Evolutionary conservation across 1,140 invertebrate species (phyloP).

Genomic region (Zaprionus nigranus): DNA sequence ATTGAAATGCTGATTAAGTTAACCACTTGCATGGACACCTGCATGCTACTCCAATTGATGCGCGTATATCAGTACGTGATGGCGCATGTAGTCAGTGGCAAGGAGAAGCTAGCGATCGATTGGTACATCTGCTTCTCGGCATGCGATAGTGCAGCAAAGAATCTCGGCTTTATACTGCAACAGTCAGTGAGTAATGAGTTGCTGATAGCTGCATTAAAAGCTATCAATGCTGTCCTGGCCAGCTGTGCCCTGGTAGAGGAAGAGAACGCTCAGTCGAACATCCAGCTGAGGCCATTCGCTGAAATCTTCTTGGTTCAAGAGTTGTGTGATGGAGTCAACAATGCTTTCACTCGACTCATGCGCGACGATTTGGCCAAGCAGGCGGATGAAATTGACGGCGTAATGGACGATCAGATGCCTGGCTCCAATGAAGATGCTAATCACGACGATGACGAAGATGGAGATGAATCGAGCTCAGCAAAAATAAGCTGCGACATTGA

Average conservation of each 20-base stretch:
- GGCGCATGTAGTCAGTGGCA: constrained; percentile 76
- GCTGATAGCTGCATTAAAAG: constrained; percentile 86
- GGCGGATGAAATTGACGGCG: constrained; percentile 48
- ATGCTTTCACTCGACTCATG: constrained; percentile 76
- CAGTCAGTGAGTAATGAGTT: constrained; percentile 89
- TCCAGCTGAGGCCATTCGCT: constrained; percentile 67
- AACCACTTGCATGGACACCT: constrained; percentile 87
- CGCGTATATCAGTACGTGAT: constrained; percentile 87
- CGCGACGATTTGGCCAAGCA: constrained; percentile 62
- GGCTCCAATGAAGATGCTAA: constrained; percentile 1
- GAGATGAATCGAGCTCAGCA: constrained; percentile 39
- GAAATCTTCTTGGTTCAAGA: constrained; percentile 71
- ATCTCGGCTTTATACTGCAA: constrained; percentile 88
- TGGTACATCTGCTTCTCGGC: constrained; percentile 75
- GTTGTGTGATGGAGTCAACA: constrained; percentile 72
- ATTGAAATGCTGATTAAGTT: constrained; percentile 86
- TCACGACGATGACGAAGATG: constrained; percentile 46
- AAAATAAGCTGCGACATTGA: constrained; percentile 71
- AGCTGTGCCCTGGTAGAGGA: constrained; percentile 80
- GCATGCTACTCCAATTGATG: constrained; percentile 88
- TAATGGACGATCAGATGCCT: neutral
- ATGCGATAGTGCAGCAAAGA: constrained; percentile 85
- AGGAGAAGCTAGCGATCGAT: constrained; percentile 67
- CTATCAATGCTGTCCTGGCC: constrained; percentile 86
- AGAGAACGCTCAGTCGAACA: constrained; percentile 52